These are phyloP conservation scores for Saxidomus purpurata DNA, from an alignment of 1,140 invertebrate species.

Conservation along the genomic window DNA sequence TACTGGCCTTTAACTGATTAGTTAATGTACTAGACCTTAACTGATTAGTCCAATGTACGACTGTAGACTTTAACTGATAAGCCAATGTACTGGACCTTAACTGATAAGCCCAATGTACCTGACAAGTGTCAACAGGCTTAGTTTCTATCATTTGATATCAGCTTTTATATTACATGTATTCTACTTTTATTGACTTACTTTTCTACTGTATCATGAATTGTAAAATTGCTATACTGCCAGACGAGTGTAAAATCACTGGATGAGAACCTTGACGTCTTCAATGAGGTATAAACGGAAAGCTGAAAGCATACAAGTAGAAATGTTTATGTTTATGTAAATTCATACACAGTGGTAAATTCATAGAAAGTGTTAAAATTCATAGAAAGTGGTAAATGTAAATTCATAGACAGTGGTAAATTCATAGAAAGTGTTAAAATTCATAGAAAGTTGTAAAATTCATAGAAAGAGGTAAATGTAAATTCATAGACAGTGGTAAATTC, in stretches of 20 bases:
- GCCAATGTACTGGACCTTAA: too few relatives aligned
- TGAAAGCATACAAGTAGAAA: conserved; percentile 61
- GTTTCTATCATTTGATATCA: too few relatives aligned
- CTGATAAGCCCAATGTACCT: too few relatives aligned
- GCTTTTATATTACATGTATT: too few relatives aligned
- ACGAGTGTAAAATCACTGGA: conserved; percentile 75
- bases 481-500: neutral
- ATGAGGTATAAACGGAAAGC: conserved; percentile 80
- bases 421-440: neutral
- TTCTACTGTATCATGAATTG: conserved; percentile 21
- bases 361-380: neutral
- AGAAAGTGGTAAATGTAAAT: neutral
- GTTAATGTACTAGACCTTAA: too few relatives aligned
- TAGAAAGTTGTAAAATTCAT: too few relatives aligned
- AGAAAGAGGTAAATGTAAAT: neutral
- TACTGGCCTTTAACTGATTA: too few relatives aligned
- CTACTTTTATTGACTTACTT: conserved; percentile 51
- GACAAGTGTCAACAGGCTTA: too few relatives aligned
- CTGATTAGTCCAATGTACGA: too few relatives aligned
- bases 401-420: neutral
- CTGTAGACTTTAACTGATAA: too few relatives aligned
- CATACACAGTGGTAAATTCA: neutral
- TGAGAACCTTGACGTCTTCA: conserved; percentile 56
- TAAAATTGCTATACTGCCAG: conserved; percentile 66
- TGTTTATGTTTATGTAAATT: neutral